Evolutionary conservation across 2,888 invertebrate species (phyloP).

Genomic region (Sinotaia quadrata): DNA sequence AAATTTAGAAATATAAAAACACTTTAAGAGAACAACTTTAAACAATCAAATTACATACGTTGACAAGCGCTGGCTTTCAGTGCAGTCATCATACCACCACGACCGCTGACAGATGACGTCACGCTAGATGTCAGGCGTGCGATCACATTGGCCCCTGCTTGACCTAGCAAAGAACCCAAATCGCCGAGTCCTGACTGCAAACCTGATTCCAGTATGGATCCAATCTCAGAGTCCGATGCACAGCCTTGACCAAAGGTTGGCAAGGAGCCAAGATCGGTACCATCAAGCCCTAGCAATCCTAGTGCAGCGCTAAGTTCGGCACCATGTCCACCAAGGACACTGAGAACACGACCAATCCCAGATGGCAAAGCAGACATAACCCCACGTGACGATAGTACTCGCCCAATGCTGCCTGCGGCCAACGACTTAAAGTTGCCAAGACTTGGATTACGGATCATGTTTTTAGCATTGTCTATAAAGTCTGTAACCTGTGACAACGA

Average conservation of each 20-base stretch:
- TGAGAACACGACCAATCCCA: too few relatives aligned
- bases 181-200: neutral
- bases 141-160: neutral
- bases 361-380: slow-evolving; percentile 5
- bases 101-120: slow-evolving; percentile 1
- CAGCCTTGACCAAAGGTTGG: slow-evolving; percentile 7
- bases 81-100: slow-evolving; percentile 7
- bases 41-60: too few relatives aligned
- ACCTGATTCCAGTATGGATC: neutral
- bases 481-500: neutral
- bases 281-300: neutral
- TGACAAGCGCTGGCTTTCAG: neutral
- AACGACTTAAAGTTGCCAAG: slow-evolving; percentile 14
- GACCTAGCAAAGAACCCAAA: neutral
- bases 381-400: slow-evolving; percentile 7
- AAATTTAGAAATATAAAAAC: too few relatives aligned
- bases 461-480: slow-evolving; percentile 3
- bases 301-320: neutral
- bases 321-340: too few relatives aligned
- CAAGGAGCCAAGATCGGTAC: neutral
- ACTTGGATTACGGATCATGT: slow-evolving; percentile 8
- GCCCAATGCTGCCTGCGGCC: slow-evolving; percentile 19
- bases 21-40: too few relatives aligned
- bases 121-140: neutral
- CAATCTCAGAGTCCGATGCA: neutral